Conservation (phyloP, 2,113 vertebrate genomes). For the Corynorhinus townsendii region DNA sequence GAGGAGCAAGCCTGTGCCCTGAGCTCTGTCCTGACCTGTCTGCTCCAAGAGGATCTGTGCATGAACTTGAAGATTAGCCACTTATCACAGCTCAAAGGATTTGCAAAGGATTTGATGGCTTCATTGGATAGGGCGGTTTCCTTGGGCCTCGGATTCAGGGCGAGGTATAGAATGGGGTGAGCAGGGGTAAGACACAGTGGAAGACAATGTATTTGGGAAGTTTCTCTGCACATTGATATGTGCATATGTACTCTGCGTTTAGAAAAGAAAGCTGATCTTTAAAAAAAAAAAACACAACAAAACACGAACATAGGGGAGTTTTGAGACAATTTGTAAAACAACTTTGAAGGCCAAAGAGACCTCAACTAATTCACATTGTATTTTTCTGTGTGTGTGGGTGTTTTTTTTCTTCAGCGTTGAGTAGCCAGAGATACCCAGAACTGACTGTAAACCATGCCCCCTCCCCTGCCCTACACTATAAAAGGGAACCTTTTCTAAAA, state of each 20-base stretch:
- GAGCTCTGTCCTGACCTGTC: neutral
- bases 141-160: neutral
- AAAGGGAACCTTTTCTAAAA: neutral
- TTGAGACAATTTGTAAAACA: neutral
- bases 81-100: conserved; percentile 58
- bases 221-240: neutral
- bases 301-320: neutral
- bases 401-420: neutral
- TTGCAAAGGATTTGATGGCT: conserved; percentile 33
- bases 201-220: neutral
- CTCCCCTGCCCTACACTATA: neutral
- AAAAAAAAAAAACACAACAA: neutral
- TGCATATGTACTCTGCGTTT: neutral
- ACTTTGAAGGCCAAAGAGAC: neutral
- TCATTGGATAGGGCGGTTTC: neutral
- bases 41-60: neutral
- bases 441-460: neutral
- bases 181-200: neutral
- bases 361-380: neutral
- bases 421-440: neutral
- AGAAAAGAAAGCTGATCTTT: neutral
- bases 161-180: neutral
- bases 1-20: neutral
- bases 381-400: neutral
- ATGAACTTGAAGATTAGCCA: neutral